These are phyloP conservation scores for Lagopus leucura DNA, from an alignment of 2,113 vertebrate genomes.

Conservation along the genomic window DNA sequence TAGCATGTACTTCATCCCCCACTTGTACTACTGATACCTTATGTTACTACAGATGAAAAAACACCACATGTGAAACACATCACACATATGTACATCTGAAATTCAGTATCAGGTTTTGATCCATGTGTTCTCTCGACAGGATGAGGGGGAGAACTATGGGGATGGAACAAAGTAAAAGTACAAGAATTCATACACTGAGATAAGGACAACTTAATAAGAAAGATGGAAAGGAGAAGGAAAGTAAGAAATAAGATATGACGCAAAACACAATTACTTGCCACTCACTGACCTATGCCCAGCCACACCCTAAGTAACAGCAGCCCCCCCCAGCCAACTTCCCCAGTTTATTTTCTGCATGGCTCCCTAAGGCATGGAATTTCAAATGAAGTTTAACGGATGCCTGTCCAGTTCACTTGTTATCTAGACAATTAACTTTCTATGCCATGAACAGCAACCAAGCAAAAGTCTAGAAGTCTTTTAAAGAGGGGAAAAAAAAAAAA, in stretches of 20 bases:
- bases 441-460: background rate
- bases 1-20: background rate
- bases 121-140: background rate
- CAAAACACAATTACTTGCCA: background rate
- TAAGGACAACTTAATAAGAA: background rate
- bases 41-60: background rate
- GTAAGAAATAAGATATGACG: background rate
- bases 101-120: background rate
- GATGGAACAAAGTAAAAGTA: background rate
- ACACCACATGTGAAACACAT: too few species aligned
- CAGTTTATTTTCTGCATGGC: background rate
- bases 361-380: background rate
- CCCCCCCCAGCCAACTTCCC: background rate
- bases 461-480: background rate
- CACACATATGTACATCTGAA: background rate
- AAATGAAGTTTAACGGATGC: background rate
- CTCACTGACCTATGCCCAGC: background rate
- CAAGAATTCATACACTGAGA: background rate
- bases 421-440: background rate
- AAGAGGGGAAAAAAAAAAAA: background rate
- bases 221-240: background rate
- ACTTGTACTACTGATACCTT: background rate
- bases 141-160: background rate
- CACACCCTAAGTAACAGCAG: background rate
- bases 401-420: background rate